Base-by-base conservation (phyloP, 1,140 invertebrate genomes). In the Dreissena rostriformis region DNA sequence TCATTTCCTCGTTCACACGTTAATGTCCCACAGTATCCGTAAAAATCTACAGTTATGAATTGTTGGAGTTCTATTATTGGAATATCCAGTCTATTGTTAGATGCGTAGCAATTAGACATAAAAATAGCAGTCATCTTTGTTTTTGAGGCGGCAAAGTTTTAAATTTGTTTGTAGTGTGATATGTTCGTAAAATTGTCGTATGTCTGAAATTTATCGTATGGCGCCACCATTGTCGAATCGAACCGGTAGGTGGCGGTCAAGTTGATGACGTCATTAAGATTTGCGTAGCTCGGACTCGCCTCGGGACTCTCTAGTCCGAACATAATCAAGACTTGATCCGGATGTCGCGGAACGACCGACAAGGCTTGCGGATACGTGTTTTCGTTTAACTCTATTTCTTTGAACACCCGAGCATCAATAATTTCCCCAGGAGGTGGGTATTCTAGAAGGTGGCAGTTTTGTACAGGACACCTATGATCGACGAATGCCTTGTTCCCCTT, bases 201-300 rank as follows among this genome's bases (percentile, higher is more conserved):
- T 94, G 92, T 39, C 96, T 91, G 2, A 90, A 90, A 88, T 84
- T 99, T 75, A 96, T 95, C 98, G 91, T 99, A 99, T 0, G 98
- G 98, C 0, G 98, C 96, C 1, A 99, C 97, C 83, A 99, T 96
- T 88, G 98, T 98, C 28, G 97, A 98, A 91, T 99, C 98, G 6
- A 96, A 95, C 52, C 98, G 95, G 92, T 97, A 99, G 12, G 93
- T 94, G 67, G 92, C 97, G 19, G 98, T 99, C 98, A 98, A 99
- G 94, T 99, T 99, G 91, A 98, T 86, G 6, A 81, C 24, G 17
- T 81, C 49, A 24, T 68, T 86, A 22, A 86, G 75, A 8, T 72
- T 61, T 6, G 12, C 19, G 49, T 65, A 81, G 7, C 12, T 52
- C 26, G 52, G 52, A 57, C 65, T 55, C 15, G 52, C 49, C 26